Evolutionary conservation across 2,888 invertebrate genomes (phyloP).

Genomic region (Carterocephalus palaemon): DNA sequence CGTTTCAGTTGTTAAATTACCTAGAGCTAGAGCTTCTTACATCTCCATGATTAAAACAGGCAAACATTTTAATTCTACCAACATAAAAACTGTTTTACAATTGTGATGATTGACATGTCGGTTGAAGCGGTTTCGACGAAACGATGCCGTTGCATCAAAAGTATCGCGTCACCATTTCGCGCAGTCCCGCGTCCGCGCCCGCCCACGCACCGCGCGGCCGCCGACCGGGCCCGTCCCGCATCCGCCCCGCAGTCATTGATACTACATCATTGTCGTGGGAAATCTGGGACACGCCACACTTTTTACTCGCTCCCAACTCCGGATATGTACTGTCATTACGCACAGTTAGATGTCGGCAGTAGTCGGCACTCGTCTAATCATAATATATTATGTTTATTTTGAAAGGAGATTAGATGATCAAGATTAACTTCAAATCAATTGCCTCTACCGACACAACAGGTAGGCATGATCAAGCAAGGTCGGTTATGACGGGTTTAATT

Average conservation of each 20-base stretch:
- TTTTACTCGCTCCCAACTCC: constrained; percentile 24
- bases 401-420: not conserved
- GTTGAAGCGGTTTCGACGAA: too few species aligned
- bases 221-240: constrained; percentile 50
- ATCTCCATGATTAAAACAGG: too few species aligned
- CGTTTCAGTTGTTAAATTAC: too few species aligned
- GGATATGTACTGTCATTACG: constrained; percentile 23
- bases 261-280: constrained; percentile 73
- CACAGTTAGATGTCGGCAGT: constrained; percentile 4
- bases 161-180: constrained; percentile 14
- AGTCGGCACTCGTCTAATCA: too few species aligned
- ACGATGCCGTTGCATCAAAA: not conserved
- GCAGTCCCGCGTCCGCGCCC: constrained; percentile 13
- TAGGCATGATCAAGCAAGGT: constrained; percentile 1
- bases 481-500: constrained; percentile 3
- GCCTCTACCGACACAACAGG: not conserved
- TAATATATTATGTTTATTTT: not conserved
- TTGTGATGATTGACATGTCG: not conserved
- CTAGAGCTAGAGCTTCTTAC: too few species aligned
- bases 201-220: constrained; percentile 55
- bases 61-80: not conserved
- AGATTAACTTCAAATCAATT: not conserved
- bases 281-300: constrained; percentile 31
- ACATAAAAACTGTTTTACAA: not conserved
- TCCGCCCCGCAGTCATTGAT: constrained; percentile 72